Evolutionary conservation across 2,888 invertebrate genomes (phyloP).

Genomic region (Scrobipalpa atriplicella): DNA sequence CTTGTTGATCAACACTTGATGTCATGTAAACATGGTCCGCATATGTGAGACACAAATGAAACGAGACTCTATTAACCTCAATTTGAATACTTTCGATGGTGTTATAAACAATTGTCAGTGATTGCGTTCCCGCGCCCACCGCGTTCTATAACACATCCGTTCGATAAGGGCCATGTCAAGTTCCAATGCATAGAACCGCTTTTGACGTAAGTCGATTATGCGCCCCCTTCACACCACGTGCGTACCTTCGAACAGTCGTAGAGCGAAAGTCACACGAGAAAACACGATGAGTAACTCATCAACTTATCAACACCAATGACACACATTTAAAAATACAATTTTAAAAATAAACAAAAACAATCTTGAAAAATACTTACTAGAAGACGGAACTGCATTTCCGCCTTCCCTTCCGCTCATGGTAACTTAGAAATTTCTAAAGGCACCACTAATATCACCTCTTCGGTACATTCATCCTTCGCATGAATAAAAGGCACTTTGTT

Average conservation of each 20-base stretch:
- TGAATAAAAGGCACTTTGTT: conserved; percentile 63
- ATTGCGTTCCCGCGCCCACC: conserved; percentile 66
- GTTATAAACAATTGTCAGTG: conserved; percentile 71
- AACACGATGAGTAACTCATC: conserved; percentile 15
- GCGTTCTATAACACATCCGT: conserved; percentile 64
- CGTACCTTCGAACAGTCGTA: conserved; percentile 24
- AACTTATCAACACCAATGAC: conserved; percentile 18
- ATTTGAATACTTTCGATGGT: conserved; percentile 76
- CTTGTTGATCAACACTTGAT: conserved; percentile 64
- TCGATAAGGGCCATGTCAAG: conserved; percentile 66
- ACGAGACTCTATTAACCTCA: conserved; percentile 78
- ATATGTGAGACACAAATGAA: conserved; percentile 76
- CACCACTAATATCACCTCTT: conserved; percentile 77
- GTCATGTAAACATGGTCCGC: conserved; percentile 74
- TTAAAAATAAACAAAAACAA: conserved; percentile 38
- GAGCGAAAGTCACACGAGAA: conserved; percentile 15
- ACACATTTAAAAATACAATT: conserved; percentile 29
- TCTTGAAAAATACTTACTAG: conserved; percentile 69
- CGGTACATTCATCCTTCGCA: conserved; percentile 69
- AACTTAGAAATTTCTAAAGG: conserved; percentile 65
- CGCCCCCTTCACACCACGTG: conserved; percentile 47
- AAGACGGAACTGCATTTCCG: conserved; percentile 82
- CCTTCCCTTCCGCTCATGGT: conserved; percentile 80
- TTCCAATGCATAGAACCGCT: conserved; percentile 56
- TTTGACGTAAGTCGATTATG: conserved; percentile 46